Evolutionary conservation across 2,797 vertebrate species (phyloP), one percentile per base, ranked within the genome.

Genomic region (Channa striata): DNA sequence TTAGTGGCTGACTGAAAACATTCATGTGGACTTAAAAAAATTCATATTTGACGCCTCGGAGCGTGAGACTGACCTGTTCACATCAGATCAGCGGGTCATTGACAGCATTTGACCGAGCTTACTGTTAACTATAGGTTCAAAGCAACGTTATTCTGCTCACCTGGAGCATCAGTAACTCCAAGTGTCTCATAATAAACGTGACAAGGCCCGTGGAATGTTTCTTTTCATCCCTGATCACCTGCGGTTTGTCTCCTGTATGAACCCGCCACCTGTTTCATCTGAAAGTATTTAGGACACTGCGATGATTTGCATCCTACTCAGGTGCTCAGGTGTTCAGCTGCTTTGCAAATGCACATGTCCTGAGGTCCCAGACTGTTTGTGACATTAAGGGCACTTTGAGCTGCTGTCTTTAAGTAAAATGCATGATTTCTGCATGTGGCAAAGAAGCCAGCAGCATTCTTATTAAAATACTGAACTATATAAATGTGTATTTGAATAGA

Each of bases 1-100:
- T 67, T 42, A 57, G 40, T 19, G 12, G 58, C 49, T 58, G 54
- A 33, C 47, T 39, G 23, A 36, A 73, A 70, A 68, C 59, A 80
- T 0, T 46, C 6, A 37, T 43, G 4, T 25, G 2, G 14, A 12
- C 44, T 48, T 61, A 50, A 14, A 11, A 5, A 54, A 23, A 56
- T 25, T 4, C 20, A 36, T 25, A 68, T 10, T 68, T 25, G 0
- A 11, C 19, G 37, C 13, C 39, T 19, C 19, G 17, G 21, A 36
- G 49, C 58, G 23, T 30, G 6, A 30, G 25, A 30, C 4, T 30
- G 25, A 30, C 25, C 25, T 30, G 5, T 36, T 74, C 16, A 11
- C 25, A 44, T 36, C 39, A 12, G 47, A 33, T 48, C 14, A 3
- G 7, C 25, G 6, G 25, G 25, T 33, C 11, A 39, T 8, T 33